Percentiles rank a stretch among this genome's conserved stretches.
phyloP scores from a whole-genome alignment of 2,888 invertebrate species.

The Diploptera punctata region DNA sequence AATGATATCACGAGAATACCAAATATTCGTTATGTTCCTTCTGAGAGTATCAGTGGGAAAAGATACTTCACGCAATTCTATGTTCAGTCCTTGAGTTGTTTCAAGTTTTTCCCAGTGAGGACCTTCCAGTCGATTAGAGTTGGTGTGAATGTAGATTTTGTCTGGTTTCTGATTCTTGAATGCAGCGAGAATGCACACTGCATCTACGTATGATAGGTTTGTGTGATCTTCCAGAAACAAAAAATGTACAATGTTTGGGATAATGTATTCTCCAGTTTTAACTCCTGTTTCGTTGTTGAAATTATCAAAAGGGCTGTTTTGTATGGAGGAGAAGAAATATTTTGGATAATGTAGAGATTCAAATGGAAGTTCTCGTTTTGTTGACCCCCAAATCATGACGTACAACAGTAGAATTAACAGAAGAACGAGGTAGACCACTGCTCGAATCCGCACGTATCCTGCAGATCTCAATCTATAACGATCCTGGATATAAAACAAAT shows the following conservation, averaged over 20 bases:
- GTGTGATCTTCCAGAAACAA: background rate
- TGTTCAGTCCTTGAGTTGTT: background rate
- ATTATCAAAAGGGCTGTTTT: background rate
- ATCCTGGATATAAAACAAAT: too few relatives aligned
- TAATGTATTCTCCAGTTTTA: background rate
- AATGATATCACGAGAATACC: background rate
- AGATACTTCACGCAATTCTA: background rate
- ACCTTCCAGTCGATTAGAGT: background rate
- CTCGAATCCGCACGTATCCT: background rate
- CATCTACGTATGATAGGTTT: background rate
- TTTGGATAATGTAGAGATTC: background rate
- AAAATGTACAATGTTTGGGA: slow-evolving; percentile 21
- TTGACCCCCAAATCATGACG: background rate
- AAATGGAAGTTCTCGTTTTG: background rate
- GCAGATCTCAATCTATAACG: too few relatives aligned
- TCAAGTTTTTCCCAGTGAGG: slow-evolving; percentile 16
- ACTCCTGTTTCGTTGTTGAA: slow-evolving; percentile 9
- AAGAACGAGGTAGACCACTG: background rate
- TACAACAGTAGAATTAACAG: background rate
- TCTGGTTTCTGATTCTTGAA: slow-evolving; percentile 10
- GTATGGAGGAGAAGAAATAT: background rate
- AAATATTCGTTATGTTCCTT: background rate
- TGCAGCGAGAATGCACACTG: slow-evolving; percentile 8
- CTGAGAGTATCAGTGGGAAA: background rate
- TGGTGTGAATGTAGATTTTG: background rate